Evolutionary conservation across 2,888 invertebrate genomes (phyloP), one percentile per base, ranked within the genome.

Genomic region (Acrobasis repandana): DNA sequence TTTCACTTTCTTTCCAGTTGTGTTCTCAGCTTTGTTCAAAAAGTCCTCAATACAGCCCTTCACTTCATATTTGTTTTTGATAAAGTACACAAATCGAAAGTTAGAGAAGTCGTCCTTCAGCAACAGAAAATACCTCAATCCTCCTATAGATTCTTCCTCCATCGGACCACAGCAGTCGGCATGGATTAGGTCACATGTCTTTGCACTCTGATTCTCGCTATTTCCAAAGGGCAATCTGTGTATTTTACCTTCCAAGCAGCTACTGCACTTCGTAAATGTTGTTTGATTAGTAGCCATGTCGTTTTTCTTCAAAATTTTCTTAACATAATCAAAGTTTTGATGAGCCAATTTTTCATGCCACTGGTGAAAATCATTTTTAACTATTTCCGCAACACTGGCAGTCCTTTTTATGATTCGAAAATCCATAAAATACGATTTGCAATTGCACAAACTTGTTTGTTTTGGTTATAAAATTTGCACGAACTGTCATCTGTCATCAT

Each of bases 381-480:
- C 61, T 52, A 4, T 14, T 14, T 49, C 48, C 11, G 65, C 63
- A 11, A 48, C 49, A 51, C 3, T 34, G 4, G 63, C 66, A 8
- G 34, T 60, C 54, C 11, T 9, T 52, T 65, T 65, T 59, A 50
- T 52, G 64, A 65, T 61, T 67, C 69, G n/a, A n/a, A n/a, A n/a
- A n/a, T n/a, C n/a, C n/a, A n/a, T n/a, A n/a, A n/a, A n/a, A n/a
- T n/a, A n/a, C n/a, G n/a, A n/a, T 71, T 52, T 8, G 68, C 74
- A 0, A 71, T 38, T 0, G 70, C 70, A 63, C 63, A 61, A 16
- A 69, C 34, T 34, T 34, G 14, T n/a, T 60, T 57, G 10, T 68
- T 63, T 9, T 48, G 0, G 60, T 66, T 68, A n/a, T 49, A 62
- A 47, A 69, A 68, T 61, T 65, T 63, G 15, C 68, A 71, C 9